These are phyloP conservation scores for Hybognathus amarus DNA, from an alignment of 2,797 vertebrate genomes.

Conservation along the genomic window DNA sequence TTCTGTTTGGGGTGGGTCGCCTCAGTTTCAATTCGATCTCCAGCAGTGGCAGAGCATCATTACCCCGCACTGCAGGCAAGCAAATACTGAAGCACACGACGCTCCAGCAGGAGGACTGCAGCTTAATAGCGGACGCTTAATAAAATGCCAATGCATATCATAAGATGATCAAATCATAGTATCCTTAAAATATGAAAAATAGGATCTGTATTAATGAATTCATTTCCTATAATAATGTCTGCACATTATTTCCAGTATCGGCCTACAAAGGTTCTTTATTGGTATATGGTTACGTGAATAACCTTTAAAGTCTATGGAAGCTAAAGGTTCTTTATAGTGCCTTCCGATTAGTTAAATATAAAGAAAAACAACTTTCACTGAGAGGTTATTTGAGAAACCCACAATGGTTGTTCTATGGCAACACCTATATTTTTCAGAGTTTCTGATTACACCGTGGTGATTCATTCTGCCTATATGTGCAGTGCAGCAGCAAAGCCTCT, in stretches of 20 bases:
- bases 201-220: neutral
- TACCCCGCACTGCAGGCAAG: conserved; percentile 18
- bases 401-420: neutral
- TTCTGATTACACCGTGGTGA: neutral
- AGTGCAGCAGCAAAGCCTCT: conserved; percentile 7
- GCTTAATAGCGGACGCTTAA: neutral
- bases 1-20: conserved; percentile 7
- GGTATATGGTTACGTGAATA: neutral
- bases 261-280: neutral
- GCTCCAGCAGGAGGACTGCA: neutral
- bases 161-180: neutral
- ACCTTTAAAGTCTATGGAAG: neutral
- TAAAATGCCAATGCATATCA: neutral
- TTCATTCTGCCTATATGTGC: conserved; percentile 3
- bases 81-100: neutral
- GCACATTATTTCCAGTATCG: neutral
- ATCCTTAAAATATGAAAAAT: neutral
- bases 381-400: neutral
- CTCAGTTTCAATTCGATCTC: conserved; percentile 49
- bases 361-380: too few species aligned
- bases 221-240: neutral
- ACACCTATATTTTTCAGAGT: neutral
- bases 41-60: conserved; percentile 27
- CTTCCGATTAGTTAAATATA: too few species aligned
- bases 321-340: neutral